A percentile compares a stretch with the other conserved stretches of the same genome.
These are phyloP conservation scores for Sitta carolinensis DNA, from an alignment of 2,797 vertebrate species.

Conservation along the genomic window DNA sequence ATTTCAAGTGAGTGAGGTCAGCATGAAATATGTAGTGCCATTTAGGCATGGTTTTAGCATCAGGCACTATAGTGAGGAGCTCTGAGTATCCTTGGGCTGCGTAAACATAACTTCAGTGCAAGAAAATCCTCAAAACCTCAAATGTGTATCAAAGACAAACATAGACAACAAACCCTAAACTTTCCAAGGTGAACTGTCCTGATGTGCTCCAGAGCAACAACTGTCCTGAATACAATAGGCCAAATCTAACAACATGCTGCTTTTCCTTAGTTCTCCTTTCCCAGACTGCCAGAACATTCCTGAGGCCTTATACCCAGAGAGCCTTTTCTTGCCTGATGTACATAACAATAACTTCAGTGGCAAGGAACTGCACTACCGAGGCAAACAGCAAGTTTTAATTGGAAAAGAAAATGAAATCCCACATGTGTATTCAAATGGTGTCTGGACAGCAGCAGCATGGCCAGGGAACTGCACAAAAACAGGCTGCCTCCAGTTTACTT, in stretches of 20 bases:
- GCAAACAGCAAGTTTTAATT: not conserved
- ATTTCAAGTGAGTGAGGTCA: slow-evolving; percentile 10
- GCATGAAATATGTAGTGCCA: not conserved
- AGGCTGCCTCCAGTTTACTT: not conserved
- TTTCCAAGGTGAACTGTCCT: slow-evolving; percentile 49
- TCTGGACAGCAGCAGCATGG: not conserved
- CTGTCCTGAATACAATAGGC: not conserved
- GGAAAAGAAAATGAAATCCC: slow-evolving; percentile 1
- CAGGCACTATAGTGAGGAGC: slow-evolving; percentile 21
- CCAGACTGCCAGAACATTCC: not conserved
- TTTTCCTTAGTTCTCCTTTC: slow-evolving; percentile 25
- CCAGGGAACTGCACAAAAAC: not conserved
- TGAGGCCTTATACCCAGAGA: not conserved
- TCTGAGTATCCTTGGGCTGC: slow-evolving; percentile 48
- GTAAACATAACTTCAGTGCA: slow-evolving; percentile 48
- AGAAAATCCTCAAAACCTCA: slow-evolving; percentile 64
- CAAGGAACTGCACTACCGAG: not conserved
- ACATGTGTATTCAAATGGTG: not conserved
- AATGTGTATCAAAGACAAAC: slow-evolving; percentile 61
- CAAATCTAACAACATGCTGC: slow-evolving; percentile 48
- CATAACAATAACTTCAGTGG: not conserved
- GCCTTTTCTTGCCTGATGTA: not conserved
- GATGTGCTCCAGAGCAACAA: slow-evolving; percentile 17
- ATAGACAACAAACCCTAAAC: slow-evolving; percentile 42
- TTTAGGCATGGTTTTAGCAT: slow-evolving; percentile 32